These are phyloP conservation scores for Calyptommatus sinebrachiatus DNA, from an alignment of 2,113 vertebrate genomes.

Conservation along the genomic window DNA sequence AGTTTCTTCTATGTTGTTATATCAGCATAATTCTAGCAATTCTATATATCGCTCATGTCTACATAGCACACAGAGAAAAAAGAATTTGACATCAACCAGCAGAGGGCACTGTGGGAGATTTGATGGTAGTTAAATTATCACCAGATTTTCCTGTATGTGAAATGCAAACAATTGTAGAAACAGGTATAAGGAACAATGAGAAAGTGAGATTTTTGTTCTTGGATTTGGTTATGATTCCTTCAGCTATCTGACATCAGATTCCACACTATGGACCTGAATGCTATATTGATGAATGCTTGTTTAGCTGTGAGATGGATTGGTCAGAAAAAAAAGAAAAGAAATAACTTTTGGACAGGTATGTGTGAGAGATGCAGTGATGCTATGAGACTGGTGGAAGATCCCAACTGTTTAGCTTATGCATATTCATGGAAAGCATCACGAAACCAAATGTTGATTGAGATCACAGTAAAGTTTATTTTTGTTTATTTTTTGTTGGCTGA, in stretches of 20 bases:
- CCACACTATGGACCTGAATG: too few relatives aligned
- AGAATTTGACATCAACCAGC: not conserved
- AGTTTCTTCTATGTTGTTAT: too few relatives aligned
- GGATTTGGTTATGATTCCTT: not conserved
- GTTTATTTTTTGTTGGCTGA: not conserved
- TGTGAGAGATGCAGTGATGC: not conserved
- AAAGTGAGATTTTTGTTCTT: not conserved
- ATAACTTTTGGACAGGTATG: not conserved
- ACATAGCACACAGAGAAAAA: not conserved
- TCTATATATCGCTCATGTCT: not conserved
- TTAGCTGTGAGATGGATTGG: not conserved
- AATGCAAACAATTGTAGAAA: not conserved
- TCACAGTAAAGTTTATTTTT: not conserved
- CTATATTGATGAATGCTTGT: not conserved
- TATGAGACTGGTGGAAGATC: not conserved
- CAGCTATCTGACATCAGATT: not conserved
- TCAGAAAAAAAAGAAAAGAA: not conserved
- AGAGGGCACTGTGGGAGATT: constrained; percentile 4
- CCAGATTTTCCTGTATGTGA: not conserved
- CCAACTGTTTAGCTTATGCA: not conserved
- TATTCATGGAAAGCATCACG: not conserved
- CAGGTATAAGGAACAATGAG: not conserved
- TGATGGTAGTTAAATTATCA: not conserved
- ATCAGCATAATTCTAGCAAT: too few relatives aligned
- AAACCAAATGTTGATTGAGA: not conserved